These are phyloP conservation scores for Acanthis flammea DNA, from an alignment of 2,797 vertebrate genomes.

Conservation along the genomic window DNA sequence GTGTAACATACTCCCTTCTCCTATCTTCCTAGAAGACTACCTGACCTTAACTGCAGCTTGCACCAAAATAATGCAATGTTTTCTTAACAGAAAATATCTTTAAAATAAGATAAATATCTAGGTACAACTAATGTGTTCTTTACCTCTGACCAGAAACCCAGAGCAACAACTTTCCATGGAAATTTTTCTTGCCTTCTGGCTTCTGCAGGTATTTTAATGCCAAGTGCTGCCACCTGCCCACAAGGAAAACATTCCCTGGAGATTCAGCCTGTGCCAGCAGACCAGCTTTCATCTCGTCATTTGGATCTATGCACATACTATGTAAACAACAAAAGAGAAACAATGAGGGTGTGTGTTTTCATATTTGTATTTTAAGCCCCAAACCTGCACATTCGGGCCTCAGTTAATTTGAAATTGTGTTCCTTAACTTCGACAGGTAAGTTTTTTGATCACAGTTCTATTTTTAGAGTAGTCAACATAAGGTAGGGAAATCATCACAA, in stretches of 20 bases:
- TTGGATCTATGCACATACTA: conserved; percentile 92
- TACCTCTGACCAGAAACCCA: conserved; percentile 97
- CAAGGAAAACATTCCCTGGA: conserved; percentile 78
- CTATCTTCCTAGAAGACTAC: background rate
- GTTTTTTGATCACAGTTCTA: background rate
- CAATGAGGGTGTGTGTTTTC: background rate
- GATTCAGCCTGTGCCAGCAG: conserved; percentile 90
- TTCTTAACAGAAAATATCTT: background rate
- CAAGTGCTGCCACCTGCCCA: conserved; percentile 90
- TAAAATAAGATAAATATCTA: background rate
- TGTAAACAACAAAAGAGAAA: background rate
- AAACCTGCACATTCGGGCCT: background rate
- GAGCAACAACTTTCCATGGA: conserved; percentile 83
- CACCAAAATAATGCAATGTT: background rate
- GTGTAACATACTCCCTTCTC: background rate
- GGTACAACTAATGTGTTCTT: background rate
- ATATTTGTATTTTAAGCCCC: background rate
- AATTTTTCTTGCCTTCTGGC: conserved; percentile 91
- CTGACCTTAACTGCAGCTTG: background rate
- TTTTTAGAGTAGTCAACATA: background rate
- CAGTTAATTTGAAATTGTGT: background rate
- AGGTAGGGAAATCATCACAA: background rate
- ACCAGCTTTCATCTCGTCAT: conserved; percentile 91
- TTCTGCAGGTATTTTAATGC: conserved; percentile 90
- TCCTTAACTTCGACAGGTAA: background rate